These are phyloP conservation scores for Zenarchopterus dispar DNA, from an alignment of 2,797 vertebrate species.

Conservation along the genomic window DNA sequence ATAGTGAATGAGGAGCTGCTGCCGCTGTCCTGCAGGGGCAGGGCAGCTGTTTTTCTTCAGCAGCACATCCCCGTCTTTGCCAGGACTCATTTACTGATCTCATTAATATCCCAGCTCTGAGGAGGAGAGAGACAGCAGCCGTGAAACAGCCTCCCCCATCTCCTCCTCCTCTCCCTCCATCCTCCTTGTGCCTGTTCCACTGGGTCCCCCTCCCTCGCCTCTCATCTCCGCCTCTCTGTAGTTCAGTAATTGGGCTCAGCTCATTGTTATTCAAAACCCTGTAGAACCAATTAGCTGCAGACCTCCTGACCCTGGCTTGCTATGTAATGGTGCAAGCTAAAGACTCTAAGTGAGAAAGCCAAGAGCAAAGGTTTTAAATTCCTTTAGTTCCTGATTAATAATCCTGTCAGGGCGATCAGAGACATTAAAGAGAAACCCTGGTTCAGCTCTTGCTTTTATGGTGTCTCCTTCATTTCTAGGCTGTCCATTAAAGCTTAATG, in stretches of 20 bases:
- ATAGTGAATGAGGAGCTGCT: constrained; percentile 83
- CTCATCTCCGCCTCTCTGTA: constrained; percentile 74
- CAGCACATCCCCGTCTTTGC: constrained; percentile 82
- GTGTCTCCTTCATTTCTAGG: constrained; percentile 86
- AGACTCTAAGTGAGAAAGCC: constrained; percentile 83
- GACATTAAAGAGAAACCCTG: constrained; percentile 92
- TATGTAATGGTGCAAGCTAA: constrained; percentile 81
- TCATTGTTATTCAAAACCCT: constrained; percentile 85
- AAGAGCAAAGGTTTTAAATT: constrained; percentile 90
- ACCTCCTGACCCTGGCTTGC: constrained; percentile 84
- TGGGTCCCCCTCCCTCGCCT: constrained; percentile 59
- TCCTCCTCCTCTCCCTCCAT: constrained; percentile 51
- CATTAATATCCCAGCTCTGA: constrained; percentile 81
- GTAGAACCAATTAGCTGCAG: constrained; percentile 88
- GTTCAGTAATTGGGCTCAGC: constrained; percentile 85
- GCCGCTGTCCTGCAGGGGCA: constrained; percentile 76
- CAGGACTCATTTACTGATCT: constrained; percentile 86
- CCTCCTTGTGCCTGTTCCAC: constrained; percentile 68
- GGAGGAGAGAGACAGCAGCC: constrained; percentile 75
- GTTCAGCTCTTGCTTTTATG: constrained; percentile 79
- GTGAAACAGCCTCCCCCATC: constrained; percentile 59
- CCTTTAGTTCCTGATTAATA: constrained; percentile 95
- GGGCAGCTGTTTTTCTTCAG: constrained; percentile 74
- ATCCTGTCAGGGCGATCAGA: constrained; percentile 93
- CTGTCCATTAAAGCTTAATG: constrained; percentile 98